phyloP scores from a whole-genome alignment of 2,888 invertebrate genomes.

The Coelopa pilipes region DNA sequence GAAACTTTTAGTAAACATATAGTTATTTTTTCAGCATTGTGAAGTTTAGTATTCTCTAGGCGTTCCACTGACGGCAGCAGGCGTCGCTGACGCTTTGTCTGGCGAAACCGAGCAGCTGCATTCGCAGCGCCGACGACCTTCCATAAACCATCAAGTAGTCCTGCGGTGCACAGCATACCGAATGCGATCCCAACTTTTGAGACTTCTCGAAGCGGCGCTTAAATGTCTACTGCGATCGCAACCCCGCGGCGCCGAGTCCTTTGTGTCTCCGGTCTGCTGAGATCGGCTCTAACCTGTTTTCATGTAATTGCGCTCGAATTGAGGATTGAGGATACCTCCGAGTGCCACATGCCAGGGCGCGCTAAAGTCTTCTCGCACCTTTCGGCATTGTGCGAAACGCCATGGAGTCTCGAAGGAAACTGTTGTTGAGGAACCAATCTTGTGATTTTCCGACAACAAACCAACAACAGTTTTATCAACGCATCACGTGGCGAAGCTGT shows the following conservation, averaged over 20 bases:
- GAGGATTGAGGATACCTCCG: background rate
- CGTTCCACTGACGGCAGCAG: no score
- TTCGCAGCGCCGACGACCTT: background rate
- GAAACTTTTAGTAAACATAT: no score
- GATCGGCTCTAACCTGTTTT: constrained; percentile 17
- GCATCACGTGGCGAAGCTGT: constrained; percentile 6
- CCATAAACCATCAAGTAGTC: constrained; percentile 2
- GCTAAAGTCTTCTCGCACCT: background rate
- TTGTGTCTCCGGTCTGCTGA: background rate
- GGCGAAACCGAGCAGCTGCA: constrained; percentile 18
- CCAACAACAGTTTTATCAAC: constrained; percentile 7
- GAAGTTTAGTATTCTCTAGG: no score
- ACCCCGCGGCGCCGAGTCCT: background rate
- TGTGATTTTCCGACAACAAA: background rate
- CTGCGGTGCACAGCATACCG: constrained; percentile 20
- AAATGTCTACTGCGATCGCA: constrained; percentile 11
- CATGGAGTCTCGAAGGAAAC: no score
- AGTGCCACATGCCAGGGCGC: background rate
- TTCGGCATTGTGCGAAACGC: no score
- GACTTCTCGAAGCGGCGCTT: constrained; percentile 16
- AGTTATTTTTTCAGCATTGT: no score
- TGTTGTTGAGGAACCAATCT: background rate
- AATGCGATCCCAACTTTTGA: background rate
- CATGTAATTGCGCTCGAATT: constrained; percentile 17
- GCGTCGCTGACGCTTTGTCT: background rate